These are phyloP conservation scores for Copsychus sechellarum DNA, from an alignment of 2,113 vertebrate genomes.

Conservation along the genomic window DNA sequence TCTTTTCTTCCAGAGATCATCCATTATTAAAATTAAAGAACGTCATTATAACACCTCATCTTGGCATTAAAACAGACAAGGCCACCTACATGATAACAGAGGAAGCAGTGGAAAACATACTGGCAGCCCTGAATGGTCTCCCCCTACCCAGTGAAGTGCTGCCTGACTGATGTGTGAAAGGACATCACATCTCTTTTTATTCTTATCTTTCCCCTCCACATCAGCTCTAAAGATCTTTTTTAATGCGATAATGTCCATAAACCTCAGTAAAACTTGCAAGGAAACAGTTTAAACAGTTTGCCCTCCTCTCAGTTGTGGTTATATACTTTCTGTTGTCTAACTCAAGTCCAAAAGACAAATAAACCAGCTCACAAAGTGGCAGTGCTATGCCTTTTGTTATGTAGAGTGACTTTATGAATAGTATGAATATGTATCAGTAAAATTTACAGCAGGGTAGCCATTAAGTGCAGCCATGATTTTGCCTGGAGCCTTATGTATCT, in stretches of 20 bases:
- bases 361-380: not conserved
- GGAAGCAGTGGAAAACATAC: constrained; percentile 48
- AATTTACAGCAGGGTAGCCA: not conserved
- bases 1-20: constrained; percentile 63
- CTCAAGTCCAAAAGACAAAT: not conserved
- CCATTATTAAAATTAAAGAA: constrained; percentile 64
- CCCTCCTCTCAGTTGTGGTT: not conserved
- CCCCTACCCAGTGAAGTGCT: constrained; percentile 62
- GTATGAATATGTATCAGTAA: not conserved
- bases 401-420: not conserved
- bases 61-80: constrained; percentile 44
- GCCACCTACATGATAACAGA: constrained; percentile 30
- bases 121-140: constrained; percentile 48
- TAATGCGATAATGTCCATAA: not conserved
- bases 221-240: not conserved
- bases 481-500: not conserved
- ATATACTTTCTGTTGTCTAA: not conserved
- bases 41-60: constrained; percentile 55
- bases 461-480: not conserved
- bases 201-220: not conserved
- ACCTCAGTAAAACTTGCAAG: not conserved
- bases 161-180: not conserved
- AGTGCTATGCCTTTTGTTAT: not conserved
- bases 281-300: not conserved
- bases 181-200: not conserved